A percentile compares a stretch with the other conserved stretches of the same genome.
phyloP scores from a whole-genome alignment of 2,797 vertebrate genomes.

The Siniperca undulata region DNA sequence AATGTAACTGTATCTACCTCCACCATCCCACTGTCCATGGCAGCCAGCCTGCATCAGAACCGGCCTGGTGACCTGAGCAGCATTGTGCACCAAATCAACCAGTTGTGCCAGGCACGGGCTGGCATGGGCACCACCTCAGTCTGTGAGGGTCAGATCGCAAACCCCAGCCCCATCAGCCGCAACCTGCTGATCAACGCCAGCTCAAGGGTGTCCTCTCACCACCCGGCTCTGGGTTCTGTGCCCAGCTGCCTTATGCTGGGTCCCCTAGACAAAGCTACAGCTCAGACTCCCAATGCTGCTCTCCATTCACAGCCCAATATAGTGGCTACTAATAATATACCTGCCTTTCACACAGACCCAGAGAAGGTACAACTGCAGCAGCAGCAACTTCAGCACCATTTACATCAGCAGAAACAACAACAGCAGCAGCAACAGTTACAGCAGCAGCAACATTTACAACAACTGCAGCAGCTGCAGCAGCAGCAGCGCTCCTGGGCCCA shows the following conservation, averaged over 20 bases:
- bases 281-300: conserved; percentile 59
- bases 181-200: conserved; percentile 98
- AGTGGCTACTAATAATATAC: conserved; percentile 86
- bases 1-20: conserved; percentile 93
- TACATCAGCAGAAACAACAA: conserved; percentile 67
- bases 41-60: conserved; percentile 89
- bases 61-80: conserved; percentile 92
- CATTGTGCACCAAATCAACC: conserved; percentile 98
- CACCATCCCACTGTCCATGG: conserved; percentile 92
- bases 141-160: conserved; percentile 88
- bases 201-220: conserved; percentile 93
- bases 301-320: conserved; percentile 85
- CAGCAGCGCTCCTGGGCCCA: conserved; percentile 93
- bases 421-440: conserved; percentile 39
- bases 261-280: conserved; percentile 69
- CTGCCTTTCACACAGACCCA: conserved; percentile 88
- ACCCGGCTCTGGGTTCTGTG: conserved; percentile 79
- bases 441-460: conserved; percentile 81
- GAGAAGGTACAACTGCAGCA: conserved; percentile 90
- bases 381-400: conserved; percentile 70
- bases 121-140: conserved; percentile 87
- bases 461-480: conserved; percentile 76
- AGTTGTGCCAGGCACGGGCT: conserved; percentile 96
- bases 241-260: conserved; percentile 90
- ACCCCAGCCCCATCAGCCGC: conserved; percentile 97